Conservation (phyloP, 2,888 invertebrate species). For the Drosophila multiciliata region DNA sequence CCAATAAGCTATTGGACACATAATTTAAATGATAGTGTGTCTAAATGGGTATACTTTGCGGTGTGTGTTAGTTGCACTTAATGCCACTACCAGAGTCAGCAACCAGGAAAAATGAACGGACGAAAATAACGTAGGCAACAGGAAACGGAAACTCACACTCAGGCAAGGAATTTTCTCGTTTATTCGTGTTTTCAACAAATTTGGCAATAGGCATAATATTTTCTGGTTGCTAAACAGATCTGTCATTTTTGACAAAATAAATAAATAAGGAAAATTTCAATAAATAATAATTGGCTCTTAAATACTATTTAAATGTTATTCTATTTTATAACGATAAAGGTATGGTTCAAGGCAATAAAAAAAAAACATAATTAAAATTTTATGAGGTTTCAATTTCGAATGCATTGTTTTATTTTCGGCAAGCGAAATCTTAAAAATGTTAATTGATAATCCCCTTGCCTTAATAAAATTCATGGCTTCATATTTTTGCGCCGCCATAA, state of each 20-base stretch:
- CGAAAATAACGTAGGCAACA: constrained; percentile 21
- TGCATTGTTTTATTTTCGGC: not conserved
- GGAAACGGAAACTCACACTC: constrained; percentile 43
- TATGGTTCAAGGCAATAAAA: not conserved
- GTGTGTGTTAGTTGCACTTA: constrained; percentile 31
- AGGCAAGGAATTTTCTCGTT: not conserved
- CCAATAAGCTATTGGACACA: not conserved
- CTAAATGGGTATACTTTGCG: not conserved
- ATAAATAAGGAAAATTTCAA: not conserved
- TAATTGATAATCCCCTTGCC: constrained; percentile 12
- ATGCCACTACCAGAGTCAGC: constrained; percentile 29
- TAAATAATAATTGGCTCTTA: not conserved
- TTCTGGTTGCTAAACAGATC: constrained; percentile 2
- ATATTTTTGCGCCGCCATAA: constrained; percentile 24
- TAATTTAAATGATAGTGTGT: not conserved
- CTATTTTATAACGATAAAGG: not conserved
- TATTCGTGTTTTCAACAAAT: constrained; percentile 16
- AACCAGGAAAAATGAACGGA: constrained; percentile 1
- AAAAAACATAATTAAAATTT: not conserved
- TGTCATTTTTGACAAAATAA: not conserved
- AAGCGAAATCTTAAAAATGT: not conserved
- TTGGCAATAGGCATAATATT: constrained; percentile 21
- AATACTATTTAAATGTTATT: not conserved
- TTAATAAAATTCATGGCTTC: constrained; percentile 24
- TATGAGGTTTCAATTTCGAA: not conserved